Percentiles rank a stretch among this genome's conserved stretches.
phyloP scores from a whole-genome alignment of 2,797 vertebrate species.

The Iguana delicatissima region DNA sequence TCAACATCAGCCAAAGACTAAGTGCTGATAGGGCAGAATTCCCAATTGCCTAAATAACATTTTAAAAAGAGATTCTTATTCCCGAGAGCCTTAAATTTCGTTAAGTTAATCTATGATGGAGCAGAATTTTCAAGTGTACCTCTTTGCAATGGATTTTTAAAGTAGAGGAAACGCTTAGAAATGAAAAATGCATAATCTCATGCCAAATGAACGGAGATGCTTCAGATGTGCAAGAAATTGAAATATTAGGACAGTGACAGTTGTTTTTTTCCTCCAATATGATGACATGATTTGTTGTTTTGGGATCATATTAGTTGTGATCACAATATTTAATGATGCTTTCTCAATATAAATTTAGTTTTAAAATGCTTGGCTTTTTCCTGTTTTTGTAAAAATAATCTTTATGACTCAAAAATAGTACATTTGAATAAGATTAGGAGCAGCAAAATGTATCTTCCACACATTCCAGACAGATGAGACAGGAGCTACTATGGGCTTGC shows the following conservation, averaged over 20 bases:
- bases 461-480: not conserved
- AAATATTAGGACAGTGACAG: constrained; percentile 35
- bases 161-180: constrained; percentile 57
- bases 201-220: constrained; percentile 46
- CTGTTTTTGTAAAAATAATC: constrained; percentile 11
- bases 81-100: constrained; percentile 26
- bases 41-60: constrained; percentile 42
- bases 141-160: constrained; percentile 52
- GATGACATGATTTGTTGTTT: constrained; percentile 41
- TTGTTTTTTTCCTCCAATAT: constrained; percentile 51
- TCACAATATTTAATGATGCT: not conserved
- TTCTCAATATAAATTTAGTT: constrained; percentile 10
- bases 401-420: constrained; percentile 38
- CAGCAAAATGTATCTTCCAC: not conserved
- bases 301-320: constrained; percentile 23
- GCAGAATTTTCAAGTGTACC: not conserved
- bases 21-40: constrained; percentile 51
- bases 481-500: not conserved
- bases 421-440: not conserved
- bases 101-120: not conserved
- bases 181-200: constrained; percentile 46
- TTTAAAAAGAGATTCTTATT: constrained; percentile 23
- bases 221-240: constrained; percentile 51
- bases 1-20: constrained; percentile 45
- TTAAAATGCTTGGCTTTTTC: not conserved